Conservation (phyloP, 1,140 invertebrate genomes). For the Prorops nasuta region DNA sequence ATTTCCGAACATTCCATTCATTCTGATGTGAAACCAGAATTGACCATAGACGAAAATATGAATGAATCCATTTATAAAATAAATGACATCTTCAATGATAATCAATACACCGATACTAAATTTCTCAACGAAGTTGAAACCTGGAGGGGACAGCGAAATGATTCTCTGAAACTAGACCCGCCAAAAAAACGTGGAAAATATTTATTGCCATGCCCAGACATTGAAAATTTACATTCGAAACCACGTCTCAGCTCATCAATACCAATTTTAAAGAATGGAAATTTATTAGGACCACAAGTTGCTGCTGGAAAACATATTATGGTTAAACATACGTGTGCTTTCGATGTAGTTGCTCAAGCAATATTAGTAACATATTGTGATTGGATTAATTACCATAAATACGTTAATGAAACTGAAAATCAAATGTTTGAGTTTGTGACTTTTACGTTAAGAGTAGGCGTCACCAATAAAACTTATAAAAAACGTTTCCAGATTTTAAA, state of each 20-base stretch:
- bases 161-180: background rate
- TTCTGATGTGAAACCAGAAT: background rate
- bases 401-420: slow-evolving; percentile 3
- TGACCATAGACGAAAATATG: background rate
- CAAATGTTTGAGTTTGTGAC: slow-evolving; percentile 1
- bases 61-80: background rate
- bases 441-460: background rate
- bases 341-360: slow-evolving; percentile 2
- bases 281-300: background rate
- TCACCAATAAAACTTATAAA: background rate
- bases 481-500: background rate
- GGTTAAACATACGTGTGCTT: slow-evolving; percentile 2
- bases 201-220: slow-evolving; percentile 7
- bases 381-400: slow-evolving; percentile 1
- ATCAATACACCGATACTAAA: background rate
- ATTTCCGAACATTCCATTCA: background rate
- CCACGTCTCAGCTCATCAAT: background rate
- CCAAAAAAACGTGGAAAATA: slow-evolving; percentile 6
- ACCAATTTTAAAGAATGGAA: slow-evolving; percentile 1
- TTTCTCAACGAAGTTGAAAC: background rate
- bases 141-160: background rate
- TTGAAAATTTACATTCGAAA: background rate
- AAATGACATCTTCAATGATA: background rate
- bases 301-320: background rate
- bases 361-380: background rate